A percentile compares a stretch with the other conserved stretches of the same genome.
These are phyloP conservation scores for Dinocampus coccinellae DNA, from an alignment of 2,888 invertebrate genomes.

Conservation along the genomic window DNA sequence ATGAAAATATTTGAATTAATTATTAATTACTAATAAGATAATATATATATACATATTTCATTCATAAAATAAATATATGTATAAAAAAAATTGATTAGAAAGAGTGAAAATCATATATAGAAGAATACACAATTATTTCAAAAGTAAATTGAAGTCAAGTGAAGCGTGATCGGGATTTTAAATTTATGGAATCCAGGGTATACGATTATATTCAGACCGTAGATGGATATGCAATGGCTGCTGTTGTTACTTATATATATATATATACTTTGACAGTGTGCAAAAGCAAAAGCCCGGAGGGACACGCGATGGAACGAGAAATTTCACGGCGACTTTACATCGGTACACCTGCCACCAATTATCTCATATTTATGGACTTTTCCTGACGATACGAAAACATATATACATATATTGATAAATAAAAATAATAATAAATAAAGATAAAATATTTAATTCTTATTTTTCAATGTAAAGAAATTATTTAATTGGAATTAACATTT, in stretches of 20 bases:
- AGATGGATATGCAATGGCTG: constrained; percentile 29
- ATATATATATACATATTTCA: constrained; percentile 16
- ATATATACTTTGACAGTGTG: constrained; percentile 12
- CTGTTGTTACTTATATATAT: not conserved
- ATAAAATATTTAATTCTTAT: not conserved
- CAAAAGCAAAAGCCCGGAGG: constrained; percentile 40
- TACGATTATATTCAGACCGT: constrained; percentile 36
- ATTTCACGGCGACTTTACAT: constrained; percentile 41
- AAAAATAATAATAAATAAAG: not conserved
- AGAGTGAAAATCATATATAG: not conserved
- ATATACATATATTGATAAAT: not conserved
- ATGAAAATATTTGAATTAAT: no score
- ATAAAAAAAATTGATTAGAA: not conserved
- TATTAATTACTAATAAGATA: constrained; percentile 27
- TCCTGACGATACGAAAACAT: constrained; percentile 35
- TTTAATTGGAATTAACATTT: constrained; percentile 34
- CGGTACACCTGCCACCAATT: constrained; percentile 54
- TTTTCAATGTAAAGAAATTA: not conserved
- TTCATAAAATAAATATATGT: not conserved
- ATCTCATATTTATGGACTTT: constrained; percentile 54
- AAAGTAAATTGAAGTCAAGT: constrained; percentile 30
- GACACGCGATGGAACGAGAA: constrained; percentile 46
- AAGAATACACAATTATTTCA: constrained; percentile 28
- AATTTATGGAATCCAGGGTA: constrained; percentile 37
- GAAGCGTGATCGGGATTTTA: constrained; percentile 36